Evolutionary conservation across 2,113 vertebrate genomes (phyloP), one percentile per base, ranked within the genome.

Genomic region (Rhadina sibilatrix): DNA sequence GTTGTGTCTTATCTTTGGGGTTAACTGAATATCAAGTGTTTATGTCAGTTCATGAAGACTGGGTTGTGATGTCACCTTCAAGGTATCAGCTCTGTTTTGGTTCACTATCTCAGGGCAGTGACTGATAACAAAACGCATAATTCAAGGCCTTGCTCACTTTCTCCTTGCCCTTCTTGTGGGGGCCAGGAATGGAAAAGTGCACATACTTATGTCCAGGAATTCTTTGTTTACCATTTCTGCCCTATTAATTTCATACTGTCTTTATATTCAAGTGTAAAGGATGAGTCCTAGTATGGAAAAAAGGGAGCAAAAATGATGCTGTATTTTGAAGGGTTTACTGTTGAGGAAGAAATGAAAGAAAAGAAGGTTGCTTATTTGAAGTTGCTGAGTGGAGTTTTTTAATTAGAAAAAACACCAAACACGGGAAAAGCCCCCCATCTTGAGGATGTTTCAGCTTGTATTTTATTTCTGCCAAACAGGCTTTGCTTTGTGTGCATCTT

Each of bases 21-120:
- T 97, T 96, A 98, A 96, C 90, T 94, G 96, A 93, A 89, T 96
- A 96, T 97, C 97, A 97, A 96, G 94, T 97, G 96, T 98, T 98
- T 98, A 96, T 98, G 97, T 98, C 92, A 97, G 96, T 98, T 98
- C 92, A 87, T 93, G 94, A 94, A 96, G 97, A 95, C 96, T 83
- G 83, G 87, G 91, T 93, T 97, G 97, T 98, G 98, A 98, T 98
- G 97, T 98, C 98, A 98, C 96, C 91, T 96, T 56, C 24, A 57
- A 87, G 94, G 96, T 98, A 98, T 98, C 97, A 91, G 54, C 77
- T 94, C 85, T 83, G 88, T 91, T 97, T 97, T 14, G 69, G 92
- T 96, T 98, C 96, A 87, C 35, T 96, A 22, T 98, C 93, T 96
- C 63, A 93, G 96, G 90, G 83, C 92, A 78, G 49, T 60, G 86